Evolutionary conservation across 1,140 invertebrate genomes (phyloP).

Genomic region (Drosophila aff.): DNA sequence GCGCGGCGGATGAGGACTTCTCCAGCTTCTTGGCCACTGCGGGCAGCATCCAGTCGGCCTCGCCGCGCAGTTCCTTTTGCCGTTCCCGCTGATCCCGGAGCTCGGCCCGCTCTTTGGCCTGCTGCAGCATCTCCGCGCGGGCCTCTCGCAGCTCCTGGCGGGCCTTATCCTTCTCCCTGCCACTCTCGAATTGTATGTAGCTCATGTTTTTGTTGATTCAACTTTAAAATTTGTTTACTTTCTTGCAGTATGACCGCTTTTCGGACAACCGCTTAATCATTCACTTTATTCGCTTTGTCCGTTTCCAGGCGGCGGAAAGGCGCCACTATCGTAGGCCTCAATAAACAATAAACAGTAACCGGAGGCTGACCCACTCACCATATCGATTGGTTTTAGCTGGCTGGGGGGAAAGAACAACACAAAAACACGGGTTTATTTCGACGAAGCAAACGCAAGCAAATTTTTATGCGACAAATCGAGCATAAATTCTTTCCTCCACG

Average conservation of each 20-base stretch:
- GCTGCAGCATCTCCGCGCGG: constrained; percentile 71
- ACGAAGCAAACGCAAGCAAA: constrained; percentile 46
- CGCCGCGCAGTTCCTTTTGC: constrained; percentile 77
- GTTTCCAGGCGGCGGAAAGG: background rate
- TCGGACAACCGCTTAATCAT: too few relatives aligned
- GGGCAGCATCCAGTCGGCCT: constrained; percentile 85
- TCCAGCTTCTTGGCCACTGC: constrained; percentile 77
- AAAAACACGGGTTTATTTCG: constrained; percentile 69
- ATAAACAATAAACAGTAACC: constrained; percentile 17
- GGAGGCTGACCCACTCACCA: constrained; percentile 56
- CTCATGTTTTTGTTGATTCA: constrained; percentile 65
- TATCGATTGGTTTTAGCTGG: constrained; percentile 63
- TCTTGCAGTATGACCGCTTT: background rate
- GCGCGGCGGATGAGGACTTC: constrained; percentile 8
- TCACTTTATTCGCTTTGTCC: too few relatives aligned
- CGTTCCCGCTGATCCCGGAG: constrained; percentile 68
- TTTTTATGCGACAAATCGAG: too few relatives aligned
- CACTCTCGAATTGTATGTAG: constrained; percentile 85
- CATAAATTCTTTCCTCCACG: background rate
- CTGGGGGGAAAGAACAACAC: constrained; percentile 57
- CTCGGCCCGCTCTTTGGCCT: constrained; percentile 76
- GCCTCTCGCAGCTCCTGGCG: constrained; percentile 79
- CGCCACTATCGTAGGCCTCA: background rate
- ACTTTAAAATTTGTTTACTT: constrained; percentile 1
- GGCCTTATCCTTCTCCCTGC: constrained; percentile 81